These are phyloP conservation scores for Watsonalla binaria DNA, from an alignment of 2,888 invertebrate genomes.

Conservation along the genomic window DNA sequence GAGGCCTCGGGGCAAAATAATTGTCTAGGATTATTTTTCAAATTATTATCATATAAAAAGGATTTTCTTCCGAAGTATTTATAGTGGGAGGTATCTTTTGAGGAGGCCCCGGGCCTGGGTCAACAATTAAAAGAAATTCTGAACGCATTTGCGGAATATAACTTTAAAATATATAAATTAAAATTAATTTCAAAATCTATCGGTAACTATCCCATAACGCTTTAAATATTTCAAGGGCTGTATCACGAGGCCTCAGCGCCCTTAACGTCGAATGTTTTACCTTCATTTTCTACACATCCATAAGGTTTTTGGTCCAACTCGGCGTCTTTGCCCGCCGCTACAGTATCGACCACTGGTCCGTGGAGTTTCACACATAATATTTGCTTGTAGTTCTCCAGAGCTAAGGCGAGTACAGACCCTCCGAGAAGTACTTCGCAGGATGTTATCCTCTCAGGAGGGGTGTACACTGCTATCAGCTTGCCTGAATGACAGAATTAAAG, in stretches of 20 bases:
- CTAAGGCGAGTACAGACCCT: slow-evolving; percentile 84
- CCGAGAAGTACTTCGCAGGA: slow-evolving; percentile 88
- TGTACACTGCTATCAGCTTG: slow-evolving; percentile 87
- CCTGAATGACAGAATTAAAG: slow-evolving; percentile 69
- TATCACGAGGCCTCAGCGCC: slow-evolving; percentile 61
- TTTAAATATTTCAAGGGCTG: neutral
- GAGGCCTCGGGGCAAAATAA: no score
- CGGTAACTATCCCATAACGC: neutral
- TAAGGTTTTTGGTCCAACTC: slow-evolving; percentile 78
- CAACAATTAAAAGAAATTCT: no score
- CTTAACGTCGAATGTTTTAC: slow-evolving; percentile 75
- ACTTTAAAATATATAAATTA: no score
- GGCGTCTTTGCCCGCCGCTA: slow-evolving; percentile 51
- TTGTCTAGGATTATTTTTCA: no score
- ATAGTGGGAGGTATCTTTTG: no score
- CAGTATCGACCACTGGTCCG: slow-evolving; percentile 55
- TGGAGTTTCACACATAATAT: slow-evolving; percentile 82
- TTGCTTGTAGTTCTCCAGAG: slow-evolving; percentile 81
- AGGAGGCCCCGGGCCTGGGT: no score
- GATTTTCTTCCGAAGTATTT: no score
- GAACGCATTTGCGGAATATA: no score
- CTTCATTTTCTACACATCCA: slow-evolving; percentile 47
- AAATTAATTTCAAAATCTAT: neutral
- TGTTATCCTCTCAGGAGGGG: slow-evolving; percentile 85
- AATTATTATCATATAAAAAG: no score